phyloP scores from a whole-genome alignment of 1,140 invertebrate species.

The Pseudobourletiella spinata region DNA sequence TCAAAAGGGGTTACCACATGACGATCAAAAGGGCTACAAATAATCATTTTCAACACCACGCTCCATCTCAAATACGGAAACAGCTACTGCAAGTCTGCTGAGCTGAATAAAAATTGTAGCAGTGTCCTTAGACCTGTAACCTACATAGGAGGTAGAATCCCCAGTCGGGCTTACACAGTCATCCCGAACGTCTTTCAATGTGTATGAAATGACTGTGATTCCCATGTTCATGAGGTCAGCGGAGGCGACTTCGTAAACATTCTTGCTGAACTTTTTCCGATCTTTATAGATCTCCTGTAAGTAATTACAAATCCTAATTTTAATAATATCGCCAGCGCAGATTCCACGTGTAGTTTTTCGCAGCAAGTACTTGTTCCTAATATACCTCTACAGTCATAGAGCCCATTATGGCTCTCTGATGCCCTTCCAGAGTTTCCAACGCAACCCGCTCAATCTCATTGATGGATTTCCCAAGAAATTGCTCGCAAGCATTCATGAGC shows the following conservation, averaged over 20 bases:
- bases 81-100: too few species aligned
- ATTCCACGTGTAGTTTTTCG: background rate
- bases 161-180: slow-evolving; percentile 54
- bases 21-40: too few species aligned
- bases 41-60: too few species aligned
- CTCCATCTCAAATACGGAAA: too few species aligned
- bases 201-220: slow-evolving; percentile 95
- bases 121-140: too few species aligned
- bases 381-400: slow-evolving; percentile 96
- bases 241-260: slow-evolving; percentile 89
- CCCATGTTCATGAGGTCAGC: slow-evolving; percentile 97
- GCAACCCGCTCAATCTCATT: slow-evolving; percentile 53
- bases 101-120: too few species aligned
- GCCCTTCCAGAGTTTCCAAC: slow-evolving; percentile 90
- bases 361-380: too few species aligned
- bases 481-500: slow-evolving; percentile 90
- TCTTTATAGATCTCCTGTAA: slow-evolving; percentile 96
- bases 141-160: too few species aligned
- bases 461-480: slow-evolving; percentile 80
- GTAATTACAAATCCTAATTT: too few species aligned
- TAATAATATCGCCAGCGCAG: too few species aligned
- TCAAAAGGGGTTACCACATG: too few species aligned
- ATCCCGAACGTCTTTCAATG: slow-evolving; percentile 93
- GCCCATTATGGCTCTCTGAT: slow-evolving; percentile 97
- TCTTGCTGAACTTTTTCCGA: slow-evolving; percentile 96